Conservation (phyloP, 2,888 invertebrate genomes). For the Euplagia quadripunctaria region DNA sequence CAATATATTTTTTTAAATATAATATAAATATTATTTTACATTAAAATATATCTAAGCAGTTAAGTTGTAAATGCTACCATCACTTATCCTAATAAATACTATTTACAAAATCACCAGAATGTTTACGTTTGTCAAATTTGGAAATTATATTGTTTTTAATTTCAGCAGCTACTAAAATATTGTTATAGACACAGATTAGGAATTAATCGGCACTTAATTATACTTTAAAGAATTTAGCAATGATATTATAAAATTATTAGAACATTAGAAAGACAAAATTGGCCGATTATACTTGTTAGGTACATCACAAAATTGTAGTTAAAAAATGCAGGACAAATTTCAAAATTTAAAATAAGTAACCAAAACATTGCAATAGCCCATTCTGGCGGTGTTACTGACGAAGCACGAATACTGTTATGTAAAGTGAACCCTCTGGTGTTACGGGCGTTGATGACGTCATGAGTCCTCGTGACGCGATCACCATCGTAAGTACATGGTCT, state of each 20-base stretch:
- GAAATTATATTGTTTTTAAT: conserved; percentile 6
- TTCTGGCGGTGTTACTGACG: conserved; percentile 82
- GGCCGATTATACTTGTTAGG: conserved; percentile 36
- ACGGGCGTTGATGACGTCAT: conserved; percentile 48
- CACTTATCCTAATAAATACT: conserved; percentile 86
- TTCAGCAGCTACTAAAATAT: neutral
- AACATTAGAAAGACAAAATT: conserved; percentile 13
- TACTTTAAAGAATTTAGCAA: conserved; percentile 1
- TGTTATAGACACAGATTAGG: neutral
- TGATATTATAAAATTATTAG: conserved; percentile 14
- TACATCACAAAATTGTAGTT: conserved; percentile 48
- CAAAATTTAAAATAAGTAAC: conserved; percentile 38
- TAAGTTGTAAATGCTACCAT: conserved; percentile 83
- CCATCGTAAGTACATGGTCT: conserved; percentile 80
- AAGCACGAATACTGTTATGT: conserved; percentile 85
- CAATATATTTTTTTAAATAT: conserved; percentile 82
- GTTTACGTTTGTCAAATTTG: conserved; percentile 55
- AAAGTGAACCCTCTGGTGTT: conserved; percentile 58
- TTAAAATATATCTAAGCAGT: conserved; percentile 82
- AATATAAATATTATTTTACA: conserved; percentile 87
- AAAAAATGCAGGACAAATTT: conserved; percentile 48
- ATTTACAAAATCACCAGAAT: conserved; percentile 86
- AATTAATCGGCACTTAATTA: neutral
- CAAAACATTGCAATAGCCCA: conserved; percentile 78
- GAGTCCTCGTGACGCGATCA: conserved; percentile 61